Percentiles rank a stretch among this genome's conserved stretches.
Conservation (phyloP, 2,113 vertebrate species). For the Rutilus rutilus region DNA sequence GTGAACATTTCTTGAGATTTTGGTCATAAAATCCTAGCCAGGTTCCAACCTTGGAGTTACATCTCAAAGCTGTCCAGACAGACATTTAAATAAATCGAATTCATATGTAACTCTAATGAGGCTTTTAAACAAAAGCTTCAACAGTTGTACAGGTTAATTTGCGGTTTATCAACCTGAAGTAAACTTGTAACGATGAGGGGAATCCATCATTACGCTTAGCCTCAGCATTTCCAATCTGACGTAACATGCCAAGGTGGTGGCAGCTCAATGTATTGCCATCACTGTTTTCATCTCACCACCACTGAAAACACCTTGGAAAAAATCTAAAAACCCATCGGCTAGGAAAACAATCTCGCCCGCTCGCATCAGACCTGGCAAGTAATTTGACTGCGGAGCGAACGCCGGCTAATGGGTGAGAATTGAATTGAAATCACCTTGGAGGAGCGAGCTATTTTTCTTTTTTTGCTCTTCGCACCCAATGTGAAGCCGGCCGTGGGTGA, state of each 20-base stretch:
- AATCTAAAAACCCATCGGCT: conserved; percentile 15
- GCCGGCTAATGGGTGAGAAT: conserved; percentile 94
- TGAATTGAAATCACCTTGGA: conserved; percentile 97
- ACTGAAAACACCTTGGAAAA: conserved; percentile 15
- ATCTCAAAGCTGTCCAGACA: too few relatives aligned
- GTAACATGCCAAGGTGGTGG: background rate
- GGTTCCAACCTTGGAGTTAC: background rate
- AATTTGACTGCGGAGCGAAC: conserved; percentile 84
- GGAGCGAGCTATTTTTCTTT: conserved; percentile 84
- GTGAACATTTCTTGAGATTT: background rate
- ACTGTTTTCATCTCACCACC: conserved; percentile 13
- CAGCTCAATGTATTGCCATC: conserved; percentile 6
- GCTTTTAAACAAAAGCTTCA: background rate
- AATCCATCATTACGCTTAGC: background rate
- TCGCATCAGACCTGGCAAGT: conserved; percentile 65
- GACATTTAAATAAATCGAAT: too few relatives aligned
- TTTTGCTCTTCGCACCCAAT: conserved; percentile 79
- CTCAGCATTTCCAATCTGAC: conserved; percentile 2
- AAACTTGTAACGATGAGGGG: background rate
- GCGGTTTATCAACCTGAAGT: background rate
- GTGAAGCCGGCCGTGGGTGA: conserved; percentile 60
- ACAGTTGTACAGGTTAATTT: background rate
- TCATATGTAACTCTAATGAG: background rate
- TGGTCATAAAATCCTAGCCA: background rate
- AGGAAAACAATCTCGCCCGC: conserved; percentile 39